Evolutionary conservation across 2,888 invertebrate genomes (phyloP).

Genomic region (Meliscaeva auricollis): DNA sequence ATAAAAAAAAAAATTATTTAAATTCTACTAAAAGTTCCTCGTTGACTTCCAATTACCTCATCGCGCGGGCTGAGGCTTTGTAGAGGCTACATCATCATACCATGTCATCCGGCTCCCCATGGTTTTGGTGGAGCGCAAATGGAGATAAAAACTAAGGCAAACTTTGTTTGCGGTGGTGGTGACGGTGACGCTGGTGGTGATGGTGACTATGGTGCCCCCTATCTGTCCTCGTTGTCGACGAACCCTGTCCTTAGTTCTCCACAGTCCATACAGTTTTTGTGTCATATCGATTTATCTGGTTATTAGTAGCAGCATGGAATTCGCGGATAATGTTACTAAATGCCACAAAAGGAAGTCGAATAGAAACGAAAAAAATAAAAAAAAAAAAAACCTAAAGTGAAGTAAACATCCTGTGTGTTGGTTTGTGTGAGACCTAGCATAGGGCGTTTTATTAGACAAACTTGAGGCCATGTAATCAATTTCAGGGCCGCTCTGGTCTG

Average conservation of each 20-base stretch:
- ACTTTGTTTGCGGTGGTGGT: slow-evolving; percentile 23
- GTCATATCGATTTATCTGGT: slow-evolving; percentile 73
- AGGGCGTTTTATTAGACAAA: slow-evolving; percentile 45
- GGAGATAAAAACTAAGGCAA: slow-evolving; percentile 67
- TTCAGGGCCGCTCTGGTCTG: slow-evolving; percentile 23
- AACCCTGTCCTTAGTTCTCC: slow-evolving; percentile 18
- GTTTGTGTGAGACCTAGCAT: slow-evolving; percentile 2
- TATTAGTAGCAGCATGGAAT: slow-evolving; percentile 58
- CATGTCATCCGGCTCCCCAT: slow-evolving; percentile 68
- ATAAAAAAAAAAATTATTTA: slow-evolving; percentile 51
- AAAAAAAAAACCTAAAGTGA: slow-evolving; percentile 1
- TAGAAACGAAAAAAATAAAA: slow-evolving; percentile 15
- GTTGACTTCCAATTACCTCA: slow-evolving; percentile 67
- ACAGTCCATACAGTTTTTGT: slow-evolving; percentile 27
- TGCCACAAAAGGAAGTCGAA: slow-evolving; percentile 40
- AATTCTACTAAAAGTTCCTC: slow-evolving; percentile 64
- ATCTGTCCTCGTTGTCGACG: not conserved
- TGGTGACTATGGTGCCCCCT: slow-evolving; percentile 1
- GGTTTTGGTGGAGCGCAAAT: slow-evolving; percentile 49
- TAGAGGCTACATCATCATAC: slow-evolving; percentile 16
- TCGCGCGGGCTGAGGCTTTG: slow-evolving; percentile 27
- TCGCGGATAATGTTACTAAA: slow-evolving; percentile 51
- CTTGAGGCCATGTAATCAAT: slow-evolving; percentile 30
- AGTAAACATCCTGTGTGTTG: slow-evolving; percentile 22
- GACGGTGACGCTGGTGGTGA: not conserved